Evolutionary conservation across 2,797 vertebrate genomes (phyloP).

Genomic region (Scyliorhinus canicula): DNA sequence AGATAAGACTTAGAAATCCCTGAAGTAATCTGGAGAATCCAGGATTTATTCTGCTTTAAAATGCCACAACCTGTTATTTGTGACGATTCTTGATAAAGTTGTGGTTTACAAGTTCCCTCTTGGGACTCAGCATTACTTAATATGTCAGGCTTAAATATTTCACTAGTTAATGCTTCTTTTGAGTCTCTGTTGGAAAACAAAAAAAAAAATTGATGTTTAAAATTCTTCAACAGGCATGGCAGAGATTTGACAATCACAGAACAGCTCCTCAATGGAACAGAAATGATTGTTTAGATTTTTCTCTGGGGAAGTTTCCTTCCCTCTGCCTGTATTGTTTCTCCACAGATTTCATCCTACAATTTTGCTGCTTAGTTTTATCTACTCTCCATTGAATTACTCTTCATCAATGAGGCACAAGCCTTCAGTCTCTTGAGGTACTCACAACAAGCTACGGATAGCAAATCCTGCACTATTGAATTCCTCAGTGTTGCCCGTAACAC

Average conservation of each 20-base stretch:
- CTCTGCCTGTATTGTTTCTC: background rate
- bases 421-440: background rate
- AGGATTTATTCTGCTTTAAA: background rate
- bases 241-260: background rate
- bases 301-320: background rate
- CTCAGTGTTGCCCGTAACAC: background rate
- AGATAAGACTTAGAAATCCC: conserved; percentile 25
- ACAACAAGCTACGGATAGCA: background rate
- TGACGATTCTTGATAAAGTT: conserved; percentile 4
- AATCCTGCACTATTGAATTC: background rate
- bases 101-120: background rate
- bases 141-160: background rate
- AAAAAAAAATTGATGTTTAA: background rate
- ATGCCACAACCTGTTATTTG: background rate
- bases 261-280: background rate
- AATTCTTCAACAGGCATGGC: background rate
- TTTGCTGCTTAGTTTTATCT: background rate
- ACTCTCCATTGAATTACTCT: background rate
- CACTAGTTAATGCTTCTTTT: background rate
- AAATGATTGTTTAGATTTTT: background rate
- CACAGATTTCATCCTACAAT: conserved; percentile 15
- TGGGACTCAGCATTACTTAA: background rate
- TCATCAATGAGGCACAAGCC: background rate
- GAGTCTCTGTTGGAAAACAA: background rate
- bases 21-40: background rate